Conservation (phyloP, 1,140 invertebrate species). For the Tenebrio molitor region DNA sequence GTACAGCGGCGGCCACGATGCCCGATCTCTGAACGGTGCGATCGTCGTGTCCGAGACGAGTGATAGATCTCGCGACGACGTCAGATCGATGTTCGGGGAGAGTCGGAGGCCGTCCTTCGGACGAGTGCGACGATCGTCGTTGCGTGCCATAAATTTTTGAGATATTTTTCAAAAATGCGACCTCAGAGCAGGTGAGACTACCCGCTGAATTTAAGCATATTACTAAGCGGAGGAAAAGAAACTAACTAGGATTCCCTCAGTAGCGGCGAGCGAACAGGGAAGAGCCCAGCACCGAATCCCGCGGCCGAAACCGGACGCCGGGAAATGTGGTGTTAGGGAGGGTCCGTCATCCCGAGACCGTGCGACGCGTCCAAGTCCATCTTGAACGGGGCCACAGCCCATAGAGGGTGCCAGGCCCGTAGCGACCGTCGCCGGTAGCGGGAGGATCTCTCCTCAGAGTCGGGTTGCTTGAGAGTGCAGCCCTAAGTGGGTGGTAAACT, state of each 20-base stretch:
- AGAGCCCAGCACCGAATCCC: conserved; percentile 78
- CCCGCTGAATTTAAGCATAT: conserved; percentile 91
- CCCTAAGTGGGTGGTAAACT: conserved; percentile 87
- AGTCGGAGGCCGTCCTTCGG: too few relatives aligned
- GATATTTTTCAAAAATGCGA: too few relatives aligned
- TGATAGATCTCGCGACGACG: too few relatives aligned
- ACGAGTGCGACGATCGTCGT: too few relatives aligned
- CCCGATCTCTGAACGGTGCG: too few relatives aligned
- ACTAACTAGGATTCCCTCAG: conserved; percentile 90
- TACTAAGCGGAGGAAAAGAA: conserved; percentile 93
- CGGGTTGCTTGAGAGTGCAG: conserved; percentile 89
- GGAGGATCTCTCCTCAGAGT: conserved; percentile 74
- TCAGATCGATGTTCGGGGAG: too few relatives aligned
- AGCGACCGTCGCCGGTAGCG: conserved; percentile 68
- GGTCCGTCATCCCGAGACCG: too few relatives aligned
- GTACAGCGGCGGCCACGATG: too few relatives aligned
- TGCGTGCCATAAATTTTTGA: too few relatives aligned
- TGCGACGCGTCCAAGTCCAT: conserved; percentile 73
- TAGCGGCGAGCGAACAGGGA: conserved; percentile 90
- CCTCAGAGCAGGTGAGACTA: conserved; percentile 68
- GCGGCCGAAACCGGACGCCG: conserved; percentile 59
- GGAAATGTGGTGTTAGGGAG: conserved; percentile 80
- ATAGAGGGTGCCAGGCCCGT: conserved; percentile 81
- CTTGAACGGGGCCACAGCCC: conserved; percentile 78
- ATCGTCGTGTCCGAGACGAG: too few relatives aligned